Evolutionary conservation across 2,113 vertebrate genomes (phyloP).

Genomic region (Sylvia atricapilla): DNA sequence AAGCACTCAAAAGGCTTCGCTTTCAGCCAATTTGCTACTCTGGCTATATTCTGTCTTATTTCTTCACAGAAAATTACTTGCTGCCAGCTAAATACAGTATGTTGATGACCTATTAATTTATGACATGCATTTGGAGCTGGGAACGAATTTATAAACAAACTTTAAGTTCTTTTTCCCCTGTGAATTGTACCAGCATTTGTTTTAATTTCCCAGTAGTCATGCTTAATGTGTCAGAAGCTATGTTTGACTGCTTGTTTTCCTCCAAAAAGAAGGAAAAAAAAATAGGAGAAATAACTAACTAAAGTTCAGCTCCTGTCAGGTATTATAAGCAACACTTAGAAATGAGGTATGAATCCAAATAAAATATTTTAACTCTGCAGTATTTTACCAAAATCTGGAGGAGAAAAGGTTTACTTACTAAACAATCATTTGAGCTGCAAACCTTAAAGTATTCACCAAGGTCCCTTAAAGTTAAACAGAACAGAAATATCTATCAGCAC

Average conservation of each 20-base stretch:
- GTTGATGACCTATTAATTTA: conserved; percentile 59
- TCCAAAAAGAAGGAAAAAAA: background rate
- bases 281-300: conserved; percentile 21
- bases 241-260: conserved; percentile 13
- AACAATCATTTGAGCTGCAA: conserved; percentile 40
- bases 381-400: conserved; percentile 49
- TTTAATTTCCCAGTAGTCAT: conserved; percentile 48
- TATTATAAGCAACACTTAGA: conserved; percentile 61
- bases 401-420: conserved; percentile 44
- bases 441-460: conserved; percentile 32
- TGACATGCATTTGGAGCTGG: conserved; percentile 23
- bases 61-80: background rate
- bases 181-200: conserved; percentile 29
- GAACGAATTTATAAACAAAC: conserved; percentile 62
- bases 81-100: conserved; percentile 36
- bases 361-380: conserved; percentile 56
- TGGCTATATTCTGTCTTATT: background rate
- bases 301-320: conserved; percentile 52
- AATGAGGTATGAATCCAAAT: conserved; percentile 65
- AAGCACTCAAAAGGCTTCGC: background rate
- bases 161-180: conserved; percentile 13
- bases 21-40: conserved; percentile 22
- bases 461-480: conserved; percentile 47
- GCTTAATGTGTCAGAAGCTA: conserved; percentile 45
- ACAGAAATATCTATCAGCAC: conserved; percentile 1